phyloP scores from a whole-genome alignment of 2,888 invertebrate species.

The Epicampocera succincta region DNA sequence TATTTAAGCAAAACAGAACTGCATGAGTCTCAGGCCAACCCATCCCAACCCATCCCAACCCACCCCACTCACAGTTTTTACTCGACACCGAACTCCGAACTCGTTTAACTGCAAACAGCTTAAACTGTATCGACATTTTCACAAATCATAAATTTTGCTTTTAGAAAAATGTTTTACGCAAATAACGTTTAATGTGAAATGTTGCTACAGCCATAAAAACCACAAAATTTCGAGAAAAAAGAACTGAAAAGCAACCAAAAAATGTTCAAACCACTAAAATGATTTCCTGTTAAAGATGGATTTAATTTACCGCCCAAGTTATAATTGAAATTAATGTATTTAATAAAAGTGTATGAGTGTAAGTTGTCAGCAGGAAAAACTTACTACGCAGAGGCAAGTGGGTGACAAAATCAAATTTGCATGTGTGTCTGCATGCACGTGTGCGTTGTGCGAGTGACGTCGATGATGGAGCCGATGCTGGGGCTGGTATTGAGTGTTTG shows the following conservation, averaged over 20 bases:
- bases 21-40: too few species aligned
- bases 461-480: background rate
- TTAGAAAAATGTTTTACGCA: constrained; percentile 23
- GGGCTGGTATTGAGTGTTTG: constrained; percentile 21
- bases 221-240: constrained; percentile 27
- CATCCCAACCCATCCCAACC: background rate
- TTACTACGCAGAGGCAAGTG: background rate
- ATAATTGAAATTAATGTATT: constrained; percentile 59
- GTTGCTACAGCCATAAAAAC: constrained; percentile 25
- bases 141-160: constrained; percentile 53
- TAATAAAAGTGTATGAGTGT: constrained; percentile 32
- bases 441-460: background rate
- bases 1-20: constrained; percentile 19
- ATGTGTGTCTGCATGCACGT: background rate
- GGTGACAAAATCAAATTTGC: background rate
- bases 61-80: background rate
- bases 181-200: constrained; percentile 37
- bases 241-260: constrained; percentile 17
- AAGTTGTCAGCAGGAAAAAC: too few species aligned
- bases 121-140: constrained; percentile 38
- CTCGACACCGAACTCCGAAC: background rate
- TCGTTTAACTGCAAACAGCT: constrained; percentile 1
- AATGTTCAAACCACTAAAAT: constrained; percentile 45
- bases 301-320: constrained; percentile 48
- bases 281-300: constrained; percentile 52